phyloP scores from a whole-genome alignment of 2,888 invertebrate genomes.

The Trichopria drosophilae region DNA sequence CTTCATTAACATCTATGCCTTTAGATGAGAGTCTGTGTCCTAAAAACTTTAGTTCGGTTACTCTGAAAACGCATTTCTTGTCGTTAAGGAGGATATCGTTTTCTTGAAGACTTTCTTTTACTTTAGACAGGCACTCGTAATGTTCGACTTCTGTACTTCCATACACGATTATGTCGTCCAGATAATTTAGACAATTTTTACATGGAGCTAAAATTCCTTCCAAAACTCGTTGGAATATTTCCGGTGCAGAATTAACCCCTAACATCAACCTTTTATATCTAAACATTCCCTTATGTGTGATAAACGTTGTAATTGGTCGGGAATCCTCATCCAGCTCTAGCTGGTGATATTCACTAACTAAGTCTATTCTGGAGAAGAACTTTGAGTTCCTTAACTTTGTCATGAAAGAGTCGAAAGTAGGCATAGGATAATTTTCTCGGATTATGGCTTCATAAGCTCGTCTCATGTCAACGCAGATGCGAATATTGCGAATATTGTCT shows the following conservation, averaged over 20 bases:
- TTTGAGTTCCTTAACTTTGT: constrained; percentile 4
- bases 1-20: no score
- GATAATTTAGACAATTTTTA: constrained; percentile 31
- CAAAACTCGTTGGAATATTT: constrained; percentile 49
- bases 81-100: constrained; percentile 32
- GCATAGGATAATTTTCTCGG: constrained; percentile 22
- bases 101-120: constrained; percentile 11
- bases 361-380: constrained; percentile 12
- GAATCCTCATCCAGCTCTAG: constrained; percentile 6
- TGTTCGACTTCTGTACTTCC: constrained; percentile 39
- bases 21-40: constrained; percentile 44
- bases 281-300: constrained; percentile 48
- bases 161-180: no score
- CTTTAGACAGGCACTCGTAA: constrained; percentile 38
- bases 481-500: constrained; percentile 31
- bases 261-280: constrained; percentile 54
- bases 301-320: constrained; percentile 50
- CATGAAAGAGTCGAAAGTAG: constrained; percentile 5
- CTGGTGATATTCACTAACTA: constrained; percentile 9
- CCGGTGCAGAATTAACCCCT: constrained; percentile 55
- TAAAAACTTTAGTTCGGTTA: constrained; percentile 39
- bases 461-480: constrained; percentile 40
- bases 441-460: constrained; percentile 34
- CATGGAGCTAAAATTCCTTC: constrained; percentile 24
- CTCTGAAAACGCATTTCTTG: constrained; percentile 44